Evolutionary conservation across 2,797 vertebrate genomes (phyloP), one percentile per base, ranked within the genome.

Genomic region (Sciaenops ocellatus): DNA sequence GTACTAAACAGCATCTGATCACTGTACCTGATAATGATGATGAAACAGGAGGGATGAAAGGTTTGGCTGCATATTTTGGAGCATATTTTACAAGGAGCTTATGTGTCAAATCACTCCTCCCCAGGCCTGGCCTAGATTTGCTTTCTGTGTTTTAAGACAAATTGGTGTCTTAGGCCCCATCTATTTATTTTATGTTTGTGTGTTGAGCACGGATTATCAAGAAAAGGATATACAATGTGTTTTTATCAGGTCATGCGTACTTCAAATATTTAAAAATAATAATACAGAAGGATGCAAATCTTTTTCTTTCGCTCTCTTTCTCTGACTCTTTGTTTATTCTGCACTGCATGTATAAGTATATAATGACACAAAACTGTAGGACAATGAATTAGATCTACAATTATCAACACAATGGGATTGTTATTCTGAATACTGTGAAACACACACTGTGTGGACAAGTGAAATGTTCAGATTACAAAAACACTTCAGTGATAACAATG

Each of bases 61-160:
- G 72, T 90, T 86, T 88, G 86, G 80, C 76, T 89, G 86, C 72
- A 90, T 89, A 92, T 92, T 92, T 89, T 74, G 83, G 77, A 85
- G 73, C 28, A 85, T 80, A 78, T 87, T 83, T 84, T 89, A 93
- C 84, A 85, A 90, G 90, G 87, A 87, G 87, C 83, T 90, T 93
- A 91, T 87, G 79, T 74, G 77, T 80, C 79, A 88, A 90, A 90
- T 89, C 86, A 79, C 76, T 90, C 78, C 88, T 87, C 71, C 68
- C 78, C 54, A 54, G 80, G 76, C 73, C 61, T 92, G 91, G 75
- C 89, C 90, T 90, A 93, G 84, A 90, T 94, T 84, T 90, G 71
- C 56, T 69, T 81, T 85, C 67, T 63, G 62, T 82, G 72, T 87
- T 85, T 78, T 70, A 76, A 81, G 78, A 89, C 72, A 86, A 74